Evolutionary conservation across 2,888 invertebrate species (phyloP), one percentile per base, ranked within the genome.

Genomic region (Andrena chrysosceles): DNA sequence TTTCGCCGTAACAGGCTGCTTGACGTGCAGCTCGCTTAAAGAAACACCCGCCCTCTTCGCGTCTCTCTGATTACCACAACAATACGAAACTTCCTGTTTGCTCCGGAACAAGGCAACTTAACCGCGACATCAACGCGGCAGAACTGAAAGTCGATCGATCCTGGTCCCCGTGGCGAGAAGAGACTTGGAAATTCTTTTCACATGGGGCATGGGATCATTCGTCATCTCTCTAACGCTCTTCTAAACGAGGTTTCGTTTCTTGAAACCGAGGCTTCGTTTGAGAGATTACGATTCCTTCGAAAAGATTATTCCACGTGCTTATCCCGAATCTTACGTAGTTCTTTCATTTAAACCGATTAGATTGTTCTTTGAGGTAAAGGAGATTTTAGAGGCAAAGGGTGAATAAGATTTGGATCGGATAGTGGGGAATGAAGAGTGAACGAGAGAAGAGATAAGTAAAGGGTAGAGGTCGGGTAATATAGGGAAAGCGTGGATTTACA

Each of bases 11-110:
- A 68, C 26, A 35, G 33, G 31, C 56, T 64, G 31, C 13, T 68
- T 63, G 49, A 29, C 54, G 60, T 16, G 20, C 33, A n/a, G 56
- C 64, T 66, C 60, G 66, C 33, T 67, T 49, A 20, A 62, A 62
- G 26, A 70, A 56, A 62, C 48, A 31, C 63, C 7, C 48, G 10
- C 42, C 31, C 74, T 63, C 35, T 52, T 33, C 42, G 16, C 66
- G 63, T 7, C 70, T 56, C 54, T 64, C 66, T 79, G 76, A 85
- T 86, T 86, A 86, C 66, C 82, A 80, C 74, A 82, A 82, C 78
- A 86, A 83, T 86, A 29, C 49, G n/a, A 16, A 70, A 85, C 42
- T 78, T 77, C 52, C 56, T 62, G 8, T 26, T 83, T 26, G 31
- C 20, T 23, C n/a, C 4, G 59, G 69, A 73, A 52, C 54, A 23